Evolutionary conservation across 2,113 vertebrate species (phyloP).

Genomic region (Astur gentilis): DNA sequence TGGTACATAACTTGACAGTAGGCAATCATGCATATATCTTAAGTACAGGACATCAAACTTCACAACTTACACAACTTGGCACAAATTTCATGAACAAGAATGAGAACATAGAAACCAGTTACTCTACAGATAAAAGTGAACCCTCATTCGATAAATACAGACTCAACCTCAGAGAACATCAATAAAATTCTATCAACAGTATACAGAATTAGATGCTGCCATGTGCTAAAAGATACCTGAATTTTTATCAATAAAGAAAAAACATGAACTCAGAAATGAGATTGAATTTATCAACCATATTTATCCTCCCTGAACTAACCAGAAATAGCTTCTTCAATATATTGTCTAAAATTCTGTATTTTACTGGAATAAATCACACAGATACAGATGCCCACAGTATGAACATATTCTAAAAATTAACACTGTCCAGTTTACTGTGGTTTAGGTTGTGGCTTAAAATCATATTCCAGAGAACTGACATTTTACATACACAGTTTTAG

Average conservation of each 20-base stretch:
- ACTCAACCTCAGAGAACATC: not conserved
- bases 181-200: not conserved
- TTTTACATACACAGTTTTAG: not conserved
- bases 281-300: not conserved
- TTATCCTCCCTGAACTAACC: not conserved
- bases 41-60: not conserved
- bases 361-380: not conserved
- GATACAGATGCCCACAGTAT: accelerated
- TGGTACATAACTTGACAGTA: not conserved
- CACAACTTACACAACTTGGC: not conserved
- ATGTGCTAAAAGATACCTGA: not conserved
- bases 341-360: not conserved
- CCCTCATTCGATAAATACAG: not conserved
- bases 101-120: not conserved
- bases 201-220: not conserved
- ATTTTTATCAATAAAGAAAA: not conserved
- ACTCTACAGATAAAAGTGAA: not conserved
- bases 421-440: not conserved
- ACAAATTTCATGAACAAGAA: not conserved
- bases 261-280: not conserved
- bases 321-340: not conserved
- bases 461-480: not conserved
- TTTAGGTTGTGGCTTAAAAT: not conserved
- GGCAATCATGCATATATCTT: not conserved
- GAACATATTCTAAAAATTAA: not conserved